phyloP scores from a whole-genome alignment of 2,797 vertebrate genomes.

The Graptemys geographica region DNA sequence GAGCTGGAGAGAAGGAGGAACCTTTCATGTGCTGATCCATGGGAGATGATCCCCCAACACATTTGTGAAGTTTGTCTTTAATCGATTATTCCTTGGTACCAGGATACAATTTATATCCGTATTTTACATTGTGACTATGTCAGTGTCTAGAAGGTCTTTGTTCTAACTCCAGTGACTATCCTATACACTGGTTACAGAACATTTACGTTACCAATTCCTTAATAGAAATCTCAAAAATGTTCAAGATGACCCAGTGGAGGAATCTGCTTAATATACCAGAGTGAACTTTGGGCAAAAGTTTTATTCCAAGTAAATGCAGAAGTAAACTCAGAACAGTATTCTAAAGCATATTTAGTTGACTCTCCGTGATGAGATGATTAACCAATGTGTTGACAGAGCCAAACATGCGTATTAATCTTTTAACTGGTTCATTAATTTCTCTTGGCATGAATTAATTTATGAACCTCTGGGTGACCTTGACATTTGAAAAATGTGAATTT shows the following conservation, averaged over 20 bases:
- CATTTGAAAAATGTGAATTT: conserved; percentile 39
- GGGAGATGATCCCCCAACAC: not conserved
- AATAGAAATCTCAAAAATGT: not conserved
- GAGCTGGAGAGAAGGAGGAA: not conserved
- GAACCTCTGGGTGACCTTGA: conserved; percentile 52
- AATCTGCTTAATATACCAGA: not conserved
- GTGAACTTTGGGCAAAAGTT: not conserved
- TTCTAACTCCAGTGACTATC: not conserved
- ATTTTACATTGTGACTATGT: not conserved
- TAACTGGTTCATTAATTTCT: conserved; percentile 47
- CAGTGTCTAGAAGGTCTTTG: not conserved
- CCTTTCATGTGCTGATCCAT: not conserved
- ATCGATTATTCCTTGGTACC: not conserved
- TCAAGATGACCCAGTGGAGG: not conserved
- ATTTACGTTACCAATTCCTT: not conserved
- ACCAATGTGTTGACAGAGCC: conserved; percentile 2
- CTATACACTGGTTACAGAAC: not conserved
- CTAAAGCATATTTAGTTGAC: conserved; percentile 10
- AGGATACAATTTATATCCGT: not conserved
- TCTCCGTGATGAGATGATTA: conserved; percentile 17
- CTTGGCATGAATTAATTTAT: conserved; percentile 44
- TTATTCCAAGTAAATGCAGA: conserved; percentile 15
- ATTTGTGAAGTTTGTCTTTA: not conserved
- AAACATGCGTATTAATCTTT: conserved; percentile 1
- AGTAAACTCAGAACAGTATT: conserved; percentile 40